Evolutionary conservation across 2,797 vertebrate species (phyloP).

Genomic region (Echeneis naucrates): DNA sequence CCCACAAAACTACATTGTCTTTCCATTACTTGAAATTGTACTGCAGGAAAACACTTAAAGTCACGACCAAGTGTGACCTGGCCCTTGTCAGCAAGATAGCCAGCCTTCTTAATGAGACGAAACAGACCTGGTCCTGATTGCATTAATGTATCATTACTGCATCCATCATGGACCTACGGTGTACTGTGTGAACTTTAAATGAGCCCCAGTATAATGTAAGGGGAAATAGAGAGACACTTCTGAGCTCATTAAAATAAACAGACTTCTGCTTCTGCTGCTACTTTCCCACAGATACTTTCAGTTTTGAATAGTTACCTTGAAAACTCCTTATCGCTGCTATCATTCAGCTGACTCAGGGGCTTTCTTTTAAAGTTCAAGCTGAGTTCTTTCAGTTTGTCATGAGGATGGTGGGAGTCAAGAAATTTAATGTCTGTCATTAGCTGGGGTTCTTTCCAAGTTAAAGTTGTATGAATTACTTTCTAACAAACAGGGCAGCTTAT

Average conservation of each 20-base stretch:
- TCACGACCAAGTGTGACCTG: slow-evolving; percentile 72
- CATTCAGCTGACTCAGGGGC: slow-evolving; percentile 75
- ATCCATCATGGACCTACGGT: slow-evolving; percentile 76
- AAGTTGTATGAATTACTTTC: slow-evolving; percentile 46
- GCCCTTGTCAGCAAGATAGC: slow-evolving; percentile 78
- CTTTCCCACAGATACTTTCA: slow-evolving; percentile 78
- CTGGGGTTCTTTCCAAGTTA: slow-evolving; percentile 48
- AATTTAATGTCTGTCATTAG: slow-evolving; percentile 64
- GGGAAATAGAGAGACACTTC: slow-evolving; percentile 80
- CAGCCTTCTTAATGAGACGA: slow-evolving; percentile 77
- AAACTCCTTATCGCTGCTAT: slow-evolving; percentile 78
- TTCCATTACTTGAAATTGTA: slow-evolving; percentile 65
- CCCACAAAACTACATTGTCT: slow-evolving; percentile 47
- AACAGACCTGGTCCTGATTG: slow-evolving; percentile 79
- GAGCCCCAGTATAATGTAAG: slow-evolving; percentile 73
- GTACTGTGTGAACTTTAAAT: slow-evolving; percentile 78
- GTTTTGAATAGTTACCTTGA: slow-evolving; percentile 76
- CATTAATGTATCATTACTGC: slow-evolving; percentile 80
- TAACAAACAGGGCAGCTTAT: slow-evolving; percentile 43
- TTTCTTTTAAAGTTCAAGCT: slow-evolving; percentile 76
- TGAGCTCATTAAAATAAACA: slow-evolving; percentile 85
- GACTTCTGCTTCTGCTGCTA: slow-evolving; percentile 80
- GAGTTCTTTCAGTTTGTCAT: slow-evolving; percentile 76
- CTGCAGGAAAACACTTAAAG: slow-evolving; percentile 64
- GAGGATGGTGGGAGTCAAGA: slow-evolving; percentile 44